Evolutionary conservation across 2,113 vertebrate species (phyloP).

Genomic region (Lampris incognitus): DNA sequence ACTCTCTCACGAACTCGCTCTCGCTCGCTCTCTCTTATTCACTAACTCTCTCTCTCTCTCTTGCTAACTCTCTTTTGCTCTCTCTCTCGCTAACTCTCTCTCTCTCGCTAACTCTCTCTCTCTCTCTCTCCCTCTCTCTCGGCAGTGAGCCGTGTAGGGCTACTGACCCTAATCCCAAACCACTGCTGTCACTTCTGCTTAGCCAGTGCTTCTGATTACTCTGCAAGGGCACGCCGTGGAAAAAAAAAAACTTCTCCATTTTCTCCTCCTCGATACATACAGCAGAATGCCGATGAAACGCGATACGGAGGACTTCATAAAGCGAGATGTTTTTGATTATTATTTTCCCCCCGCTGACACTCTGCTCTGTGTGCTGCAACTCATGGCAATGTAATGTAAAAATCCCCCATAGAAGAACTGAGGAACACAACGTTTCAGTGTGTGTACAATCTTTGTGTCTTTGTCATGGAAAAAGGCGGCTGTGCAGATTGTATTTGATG

Average conservation of each 20-base stretch:
- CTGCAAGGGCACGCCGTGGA: constrained; percentile 53
- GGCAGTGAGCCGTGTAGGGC: constrained; percentile 32
- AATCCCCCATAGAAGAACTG: constrained; percentile 12
- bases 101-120: neutral
- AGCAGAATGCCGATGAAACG: constrained; percentile 39
- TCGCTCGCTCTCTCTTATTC: too few relatives aligned
- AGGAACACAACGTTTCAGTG: too few relatives aligned
- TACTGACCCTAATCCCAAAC: constrained; percentile 68
- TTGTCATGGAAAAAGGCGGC: neutral
- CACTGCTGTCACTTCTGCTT: constrained; percentile 65
- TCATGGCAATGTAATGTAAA: constrained; percentile 6
- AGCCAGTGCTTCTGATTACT: constrained; percentile 51
- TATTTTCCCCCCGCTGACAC: neutral
- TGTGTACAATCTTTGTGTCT: neutral
- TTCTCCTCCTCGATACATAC: constrained; percentile 42
- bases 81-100: too few relatives aligned
- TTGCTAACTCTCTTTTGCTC: neutral
- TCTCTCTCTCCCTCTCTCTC: constrained; percentile 16
- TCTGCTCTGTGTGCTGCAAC: constrained; percentile 11
- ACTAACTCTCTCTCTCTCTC: too few relatives aligned
- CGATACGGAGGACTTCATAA: constrained; percentile 36
- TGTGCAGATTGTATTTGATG: neutral
- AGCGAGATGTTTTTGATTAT: constrained; percentile 9
- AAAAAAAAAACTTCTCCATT: constrained; percentile 38
- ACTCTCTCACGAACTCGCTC: neutral